phyloP scores from a whole-genome alignment of 2,888 invertebrate species.

The Lampropteryx suffumata region DNA sequence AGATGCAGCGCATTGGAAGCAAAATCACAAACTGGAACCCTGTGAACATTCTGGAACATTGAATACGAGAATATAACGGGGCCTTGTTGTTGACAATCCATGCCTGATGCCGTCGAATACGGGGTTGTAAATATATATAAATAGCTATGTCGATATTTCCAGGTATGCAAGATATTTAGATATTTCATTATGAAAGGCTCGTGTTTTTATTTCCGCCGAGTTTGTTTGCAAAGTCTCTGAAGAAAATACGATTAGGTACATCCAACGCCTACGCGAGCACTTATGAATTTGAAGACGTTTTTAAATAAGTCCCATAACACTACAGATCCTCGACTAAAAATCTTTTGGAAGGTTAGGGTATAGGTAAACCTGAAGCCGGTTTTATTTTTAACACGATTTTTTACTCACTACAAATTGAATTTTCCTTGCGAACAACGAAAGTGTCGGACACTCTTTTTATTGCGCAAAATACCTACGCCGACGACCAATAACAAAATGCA shows the following conservation, averaged over 20 bases:
- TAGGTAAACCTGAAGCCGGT: too few relatives aligned
- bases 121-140: constrained; percentile 18
- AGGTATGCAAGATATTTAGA: constrained; percentile 6
- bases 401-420: constrained; percentile 18
- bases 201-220: constrained; percentile 17
- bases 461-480: constrained; percentile 23
- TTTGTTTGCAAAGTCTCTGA: constrained; percentile 6
- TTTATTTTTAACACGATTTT: not conserved
- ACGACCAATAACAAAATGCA: constrained; percentile 34
- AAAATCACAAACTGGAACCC: constrained; percentile 58
- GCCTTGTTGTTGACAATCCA: constrained; percentile 38
- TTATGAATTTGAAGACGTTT: too few relatives aligned
- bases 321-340: too few relatives aligned
- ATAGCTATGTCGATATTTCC: constrained; percentile 4
- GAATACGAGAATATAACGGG: constrained; percentile 55
- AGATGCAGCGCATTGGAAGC: constrained; percentile 54
- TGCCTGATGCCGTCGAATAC: constrained; percentile 23
- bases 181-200: constrained; percentile 9
- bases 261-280: not conserved
- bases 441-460: constrained; percentile 21
- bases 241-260: constrained; percentile 2
- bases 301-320: too few relatives aligned
- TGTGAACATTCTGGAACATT: constrained; percentile 59
- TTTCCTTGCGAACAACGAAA: constrained; percentile 11
- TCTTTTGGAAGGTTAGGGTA: too few relatives aligned